Base-by-base conservation (phyloP, 2,888 invertebrate species). In the Romanomermis culicivorax region DNA sequence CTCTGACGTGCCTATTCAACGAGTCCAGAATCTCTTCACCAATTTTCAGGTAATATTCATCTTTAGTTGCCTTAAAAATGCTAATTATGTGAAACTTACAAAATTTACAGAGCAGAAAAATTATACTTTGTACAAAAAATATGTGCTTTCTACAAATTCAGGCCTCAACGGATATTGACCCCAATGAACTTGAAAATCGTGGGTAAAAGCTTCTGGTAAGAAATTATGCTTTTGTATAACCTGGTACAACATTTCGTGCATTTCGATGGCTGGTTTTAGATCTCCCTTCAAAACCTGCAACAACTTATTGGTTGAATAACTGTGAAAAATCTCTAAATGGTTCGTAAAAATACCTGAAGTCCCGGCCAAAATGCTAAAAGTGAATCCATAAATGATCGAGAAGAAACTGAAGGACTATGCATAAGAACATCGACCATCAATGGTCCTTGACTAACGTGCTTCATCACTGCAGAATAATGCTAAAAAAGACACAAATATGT, bases 301-400 rank as follows among this genome's bases (percentile, higher is more conserved):
- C 61, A 72, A 47, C 47, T 14, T 20, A 20, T 17, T 14, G 20
- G 20, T 50, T 7, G 4, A 26, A 50, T 11, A 50, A 50, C 25
- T 17, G 14, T n/a, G n/a, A 11, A 45, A 20, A 45, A 45, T 23
- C 23, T 26, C 4, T 50, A 11, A 50, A 25, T 3, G 29, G 7
- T 24, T 50, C 7, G 7, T 7, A 25, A 50, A 50, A 3, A 25
- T 11, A 85, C 85, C 75, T 93, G 91, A 20, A 97, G 74, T 0
- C 93, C 95, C 0, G 95, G 95, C 93, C 95, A 97, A 71, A 97
- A 97, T 2, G 95, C 95, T 49, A 91, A 74, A 57, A 97, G 72
- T 0, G 95, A 83, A 72, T 97, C 95, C 91, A 97, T 93, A 69
- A 87, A 95, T 72, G 89, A 86, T 56, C 86, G 79, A 0, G 91